Evolutionary conservation across 2,888 invertebrate genomes (phyloP).

Genomic region (Drosophila niveifrons): DNA sequence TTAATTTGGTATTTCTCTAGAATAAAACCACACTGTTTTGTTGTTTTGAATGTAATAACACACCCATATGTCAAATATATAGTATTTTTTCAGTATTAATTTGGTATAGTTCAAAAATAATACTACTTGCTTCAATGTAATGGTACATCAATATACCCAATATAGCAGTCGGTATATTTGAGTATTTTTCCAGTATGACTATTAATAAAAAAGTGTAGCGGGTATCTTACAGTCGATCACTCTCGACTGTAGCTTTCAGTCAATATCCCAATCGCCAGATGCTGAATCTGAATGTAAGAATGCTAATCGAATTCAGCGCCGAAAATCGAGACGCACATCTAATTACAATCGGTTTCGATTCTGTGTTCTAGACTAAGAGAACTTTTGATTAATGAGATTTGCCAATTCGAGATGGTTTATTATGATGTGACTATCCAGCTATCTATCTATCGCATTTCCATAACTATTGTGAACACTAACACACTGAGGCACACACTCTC

Average conservation of each 20-base stretch:
- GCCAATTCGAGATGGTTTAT: constrained; percentile 56
- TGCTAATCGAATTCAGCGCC: constrained; percentile 57
- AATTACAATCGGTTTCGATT: constrained; percentile 13
- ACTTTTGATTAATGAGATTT: constrained; percentile 66
- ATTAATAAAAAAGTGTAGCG: too few relatives aligned
- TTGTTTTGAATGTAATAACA: too few relatives aligned
- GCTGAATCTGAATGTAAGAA: constrained; percentile 14
- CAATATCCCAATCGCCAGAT: not conserved
- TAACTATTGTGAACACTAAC: constrained; percentile 29
- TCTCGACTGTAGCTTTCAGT: not conserved
- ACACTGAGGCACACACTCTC: not conserved
- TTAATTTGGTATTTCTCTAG: too few relatives aligned
- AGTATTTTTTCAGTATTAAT: too few relatives aligned
- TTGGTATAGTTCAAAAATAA: too few relatives aligned
- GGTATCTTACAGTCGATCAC: too few relatives aligned
- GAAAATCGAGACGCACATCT: constrained; percentile 17
- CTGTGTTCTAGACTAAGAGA: not conserved
- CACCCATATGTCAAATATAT: too few relatives aligned
- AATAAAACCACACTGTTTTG: too few relatives aligned
- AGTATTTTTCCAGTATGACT: too few relatives aligned
- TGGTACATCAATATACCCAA: too few relatives aligned
- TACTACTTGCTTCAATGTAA: too few relatives aligned
- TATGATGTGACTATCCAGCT: constrained; percentile 38
- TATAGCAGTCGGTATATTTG: too few relatives aligned
- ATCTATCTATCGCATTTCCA: constrained; percentile 60